Base-by-base conservation (phyloP, 2,888 invertebrate genomes). In the Epistrophe grossulariae region DNA sequence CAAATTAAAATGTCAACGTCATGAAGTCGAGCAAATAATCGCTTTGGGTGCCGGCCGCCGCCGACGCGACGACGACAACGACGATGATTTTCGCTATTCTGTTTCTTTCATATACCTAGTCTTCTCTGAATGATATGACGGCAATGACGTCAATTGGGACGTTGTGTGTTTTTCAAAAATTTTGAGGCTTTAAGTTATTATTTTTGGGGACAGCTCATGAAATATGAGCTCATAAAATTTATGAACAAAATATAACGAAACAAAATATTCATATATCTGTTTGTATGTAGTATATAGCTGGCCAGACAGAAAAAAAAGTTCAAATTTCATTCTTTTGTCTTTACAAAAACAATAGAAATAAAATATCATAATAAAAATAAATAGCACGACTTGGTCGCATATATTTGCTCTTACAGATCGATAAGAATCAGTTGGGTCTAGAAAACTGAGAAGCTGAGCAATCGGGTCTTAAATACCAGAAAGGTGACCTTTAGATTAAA, bases 1-100 rank as follows among this genome's bases (percentile, higher is more conserved):
- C 87, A 87, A 87, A 87, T 87, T 87, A 87, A 87, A 87, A 87
- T 87, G 87, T 87, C 87, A 87, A 83, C 87, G 87, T 87, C 87
- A 87, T 87, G 83, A 87, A 83, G 83, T 87, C 87, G 87, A 76
- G 79, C 83, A 87, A 87, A 87, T 87, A 87, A 85, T 87, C 83
- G 83, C 87, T 82, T 87, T 79, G 79, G 79, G 76, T 87, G 73
- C 55, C 24, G 52, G 7, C 38, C 50, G 62, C 72, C 31, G 57
- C 72, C 45, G 7, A 7, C 38, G 45, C 28, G n/a, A 6, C 28
- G 19, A 9, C 31, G 28, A 6, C 38, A 60, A 13, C 64, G 57
- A 19, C 57, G 57, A 15, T 38, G 19, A 2, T 8, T 50, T 35
- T 71, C 38, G 31, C 48, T 62, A 55, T 48, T 66, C 15, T 50